These are phyloP conservation scores for Rapana venosa DNA, from an alignment of 2,888 invertebrate species.

Conservation along the genomic window DNA sequence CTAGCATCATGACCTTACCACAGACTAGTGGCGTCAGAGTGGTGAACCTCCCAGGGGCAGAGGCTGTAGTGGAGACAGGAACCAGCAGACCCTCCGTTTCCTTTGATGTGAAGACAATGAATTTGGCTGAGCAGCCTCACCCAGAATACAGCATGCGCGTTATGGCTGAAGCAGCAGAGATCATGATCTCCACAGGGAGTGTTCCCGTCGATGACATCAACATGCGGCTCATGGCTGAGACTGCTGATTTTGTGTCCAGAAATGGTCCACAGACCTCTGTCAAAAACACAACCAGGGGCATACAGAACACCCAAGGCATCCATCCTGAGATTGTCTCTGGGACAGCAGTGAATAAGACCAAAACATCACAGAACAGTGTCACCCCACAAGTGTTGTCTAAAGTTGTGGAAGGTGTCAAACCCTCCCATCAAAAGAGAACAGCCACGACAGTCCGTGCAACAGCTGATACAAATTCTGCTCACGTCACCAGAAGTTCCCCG, in stretches of 20 bases:
- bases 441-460: background rate
- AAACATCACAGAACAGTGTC: background rate
- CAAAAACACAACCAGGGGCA: background rate
- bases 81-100: background rate
- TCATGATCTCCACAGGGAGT: background rate
- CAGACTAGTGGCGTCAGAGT: background rate
- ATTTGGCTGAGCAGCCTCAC: background rate
- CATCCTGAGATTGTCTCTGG: background rate
- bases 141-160: conserved; percentile 19
- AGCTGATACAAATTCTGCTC: background rate
- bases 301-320: background rate
- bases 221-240: conserved; percentile 32
- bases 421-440: background rate
- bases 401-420: background rate
- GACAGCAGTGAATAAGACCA: background rate
- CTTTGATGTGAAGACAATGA: background rate
- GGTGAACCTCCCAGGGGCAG: background rate
- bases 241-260: conserved; percentile 24
- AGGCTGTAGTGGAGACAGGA: background rate
- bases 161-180: conserved; percentile 28
- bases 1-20: background rate
- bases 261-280: conserved; percentile 14
- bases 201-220: conserved; percentile 14
- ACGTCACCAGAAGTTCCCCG: background rate
- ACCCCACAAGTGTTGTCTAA: background rate